Conservation (phyloP, 2,888 invertebrate species). For the Rhagophthalmus giganteus region DNA sequence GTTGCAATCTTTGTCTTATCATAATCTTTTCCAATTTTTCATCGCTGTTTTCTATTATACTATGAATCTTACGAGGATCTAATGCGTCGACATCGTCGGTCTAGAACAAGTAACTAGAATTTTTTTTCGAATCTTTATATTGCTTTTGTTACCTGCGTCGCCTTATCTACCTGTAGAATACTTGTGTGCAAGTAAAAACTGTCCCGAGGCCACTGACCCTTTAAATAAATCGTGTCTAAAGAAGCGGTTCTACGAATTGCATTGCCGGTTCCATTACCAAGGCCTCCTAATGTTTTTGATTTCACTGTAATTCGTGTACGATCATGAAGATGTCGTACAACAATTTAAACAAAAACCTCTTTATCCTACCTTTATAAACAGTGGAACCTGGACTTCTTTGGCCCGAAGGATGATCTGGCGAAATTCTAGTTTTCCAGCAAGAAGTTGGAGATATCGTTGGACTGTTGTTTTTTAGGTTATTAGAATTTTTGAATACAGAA, state of each 20-base stretch:
- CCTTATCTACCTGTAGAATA: slow-evolving; percentile 73
- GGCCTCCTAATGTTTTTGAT: slow-evolving; percentile 58
- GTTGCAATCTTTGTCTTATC: slow-evolving; percentile 61
- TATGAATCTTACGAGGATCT: slow-evolving; percentile 58
- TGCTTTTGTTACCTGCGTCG: slow-evolving; percentile 67
- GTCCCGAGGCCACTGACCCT: slow-evolving; percentile 78
- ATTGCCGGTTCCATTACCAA: slow-evolving; percentile 57
- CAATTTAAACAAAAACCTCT: no score
- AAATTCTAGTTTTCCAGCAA: slow-evolving; percentile 66
- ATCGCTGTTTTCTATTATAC: slow-evolving; percentile 58
- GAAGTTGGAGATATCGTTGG: slow-evolving; percentile 68
- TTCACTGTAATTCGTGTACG: slow-evolving; percentile 57
- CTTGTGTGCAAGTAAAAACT: slow-evolving; percentile 68
- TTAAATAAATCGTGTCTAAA: slow-evolving; percentile 76
- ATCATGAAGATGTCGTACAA: slow-evolving; percentile 2
- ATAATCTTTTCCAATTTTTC: slow-evolving; percentile 64
- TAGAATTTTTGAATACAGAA: slow-evolving; percentile 67
- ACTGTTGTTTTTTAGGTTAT: slow-evolving; percentile 63
- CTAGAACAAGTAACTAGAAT: slow-evolving; percentile 55
- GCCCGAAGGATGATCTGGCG: slow-evolving; percentile 71
- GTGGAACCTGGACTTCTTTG: slow-evolving; percentile 74
- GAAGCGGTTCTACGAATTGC: slow-evolving; percentile 77
- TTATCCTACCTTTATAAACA: slow-evolving; percentile 75
- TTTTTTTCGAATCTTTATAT: slow-evolving; percentile 23
- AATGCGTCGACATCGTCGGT: slow-evolving; percentile 67